Evolutionary conservation across 1,140 invertebrate species (phyloP), one percentile per base, ranked within the genome.

Genomic region (Physella acuta): DNA sequence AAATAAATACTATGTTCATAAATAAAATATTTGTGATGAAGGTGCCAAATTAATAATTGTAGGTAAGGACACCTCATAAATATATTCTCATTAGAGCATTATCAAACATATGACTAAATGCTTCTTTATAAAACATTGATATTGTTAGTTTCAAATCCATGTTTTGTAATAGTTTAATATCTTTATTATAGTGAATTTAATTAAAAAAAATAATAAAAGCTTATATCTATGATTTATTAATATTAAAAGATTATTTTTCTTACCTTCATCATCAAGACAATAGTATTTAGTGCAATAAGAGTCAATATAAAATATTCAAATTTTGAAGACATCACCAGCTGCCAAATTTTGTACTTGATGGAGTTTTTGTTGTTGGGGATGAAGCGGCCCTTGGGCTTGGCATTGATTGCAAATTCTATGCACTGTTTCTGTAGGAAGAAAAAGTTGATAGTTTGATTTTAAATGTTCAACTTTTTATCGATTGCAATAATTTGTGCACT

Each of bases 221-320:
- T 8, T 44, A 20, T 44, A 8, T 11, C 39, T 20, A 20, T 30
- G 58, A 31, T 17, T 30, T 11, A 30, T 16, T 14, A 14, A 14
- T 14, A n/a, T 30, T 20, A 60, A 60, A 34, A 52, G 28, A 60
- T 8, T 11, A 17, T 11, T 28, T 24, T 31, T 62, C 76, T 76
- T 76, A 86, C 87, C 85, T 96, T 98, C 95, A 99, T 98, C 97
- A 99, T 99, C 71, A 99, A 90, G 77, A 99, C 91, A 79, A 99
- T 88, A 56, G 98, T 99, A 88, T 99, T 99, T 83, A 97, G 91
- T 77, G 98, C 95, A 87, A 99, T 99, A 81, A 99, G 91, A 82
- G 94, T 92, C 97, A 99, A 99, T 85, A 99, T 99, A 88, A 99
- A 98, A 87, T 99, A 99, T 88, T 99, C 98, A 87, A 99, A 99